Base-by-base conservation (phyloP, 2,888 invertebrate species). In the Parapristionchus giblindavisi region DNA sequence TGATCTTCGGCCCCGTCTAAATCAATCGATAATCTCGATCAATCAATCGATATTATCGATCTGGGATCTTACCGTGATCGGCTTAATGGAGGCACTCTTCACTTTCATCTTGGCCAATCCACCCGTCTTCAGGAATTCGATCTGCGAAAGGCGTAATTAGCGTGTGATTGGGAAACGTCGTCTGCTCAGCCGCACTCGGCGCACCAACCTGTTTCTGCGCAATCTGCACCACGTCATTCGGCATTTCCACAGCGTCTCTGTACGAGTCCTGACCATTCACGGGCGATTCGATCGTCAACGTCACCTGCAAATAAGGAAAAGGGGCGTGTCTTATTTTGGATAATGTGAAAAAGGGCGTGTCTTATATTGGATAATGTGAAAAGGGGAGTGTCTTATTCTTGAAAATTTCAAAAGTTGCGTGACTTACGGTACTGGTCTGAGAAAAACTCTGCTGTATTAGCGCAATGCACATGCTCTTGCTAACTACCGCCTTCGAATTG, bases 211-310 rank as follows among this genome's bases (percentile, higher is more conserved):
- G 63, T 43, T 65, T 66, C 66, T 66, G 43, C 17, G 48, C 66
- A 32, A 66, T 66, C 21, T 43, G 48, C 17, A 66, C 34, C 51
- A 52, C 52, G 24, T 68, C 51, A n/a, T 68, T 52, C 4, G 68
- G 68, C 51, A 68, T 68, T 36, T 68, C 68, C n/a, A 38, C 52
- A n/a, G 51, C 51, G 51, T 68, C 68, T 52, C 68, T 51, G 32
- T 68, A 68, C n/a, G 68, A 51, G 27, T 68, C 51, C 14, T 51
- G 68, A 24, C 68, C 68, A 68, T 68, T 68, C 32, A 68, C 68
- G 8, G 68, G 24, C 21, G 68, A 48, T n/a, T 66, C 66, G 32
- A 66, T 32, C 29, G 66, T 66, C 48, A 66, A 27, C 8, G 48
- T 48, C 43, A 66, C 66, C 66, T 66, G 32, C 3, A 27, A 14